A percentile compares a stretch with the other conserved stretches of the same genome.
phyloP scores from a whole-genome alignment of 1,140 invertebrate species.

The Diuraphis noxia region DNA sequence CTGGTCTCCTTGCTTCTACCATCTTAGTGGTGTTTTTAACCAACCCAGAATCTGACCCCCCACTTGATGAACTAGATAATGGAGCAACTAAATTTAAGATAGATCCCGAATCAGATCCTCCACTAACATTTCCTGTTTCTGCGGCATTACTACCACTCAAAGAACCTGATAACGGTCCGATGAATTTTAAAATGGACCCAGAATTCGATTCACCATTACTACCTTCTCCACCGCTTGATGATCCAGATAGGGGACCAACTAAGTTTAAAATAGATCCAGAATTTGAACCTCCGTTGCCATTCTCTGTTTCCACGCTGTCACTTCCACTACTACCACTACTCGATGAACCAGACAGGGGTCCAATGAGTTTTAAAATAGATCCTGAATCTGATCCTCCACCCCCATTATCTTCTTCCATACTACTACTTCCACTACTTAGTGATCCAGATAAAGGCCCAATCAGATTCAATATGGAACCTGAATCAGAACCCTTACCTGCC shows the following conservation, averaged over 20 bases:
- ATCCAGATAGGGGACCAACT: background rate
- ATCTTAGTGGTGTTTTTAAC: background rate
- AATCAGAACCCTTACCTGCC: conserved; percentile 53
- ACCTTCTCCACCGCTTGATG: no score
- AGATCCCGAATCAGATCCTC: conserved; percentile 54
- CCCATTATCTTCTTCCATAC: background rate
- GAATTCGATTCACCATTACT: background rate
- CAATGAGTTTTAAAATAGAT: conserved; percentile 55
- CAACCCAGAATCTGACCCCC: background rate
- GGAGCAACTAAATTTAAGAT: conserved; percentile 55
- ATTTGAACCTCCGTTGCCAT: background rate
- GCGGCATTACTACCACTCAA: background rate
- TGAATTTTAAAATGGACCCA: background rate
- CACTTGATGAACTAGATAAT: conserved; percentile 51
- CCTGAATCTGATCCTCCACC: conserved; percentile 54
- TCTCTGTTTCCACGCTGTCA: no score
- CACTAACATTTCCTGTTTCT: background rate
- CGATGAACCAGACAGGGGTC: conserved; percentile 55
- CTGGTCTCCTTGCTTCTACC: no score
- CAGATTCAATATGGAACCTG: conserved; percentile 54
- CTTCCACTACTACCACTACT: conserved; percentile 35
- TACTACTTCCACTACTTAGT: conserved; percentile 36
- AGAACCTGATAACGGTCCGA: background rate
- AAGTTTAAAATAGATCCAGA: background rate
- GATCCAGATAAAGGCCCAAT: conserved; percentile 55